Base-by-base conservation (phyloP, 2,113 vertebrate genomes). In the Polyodon spathula region DNA sequence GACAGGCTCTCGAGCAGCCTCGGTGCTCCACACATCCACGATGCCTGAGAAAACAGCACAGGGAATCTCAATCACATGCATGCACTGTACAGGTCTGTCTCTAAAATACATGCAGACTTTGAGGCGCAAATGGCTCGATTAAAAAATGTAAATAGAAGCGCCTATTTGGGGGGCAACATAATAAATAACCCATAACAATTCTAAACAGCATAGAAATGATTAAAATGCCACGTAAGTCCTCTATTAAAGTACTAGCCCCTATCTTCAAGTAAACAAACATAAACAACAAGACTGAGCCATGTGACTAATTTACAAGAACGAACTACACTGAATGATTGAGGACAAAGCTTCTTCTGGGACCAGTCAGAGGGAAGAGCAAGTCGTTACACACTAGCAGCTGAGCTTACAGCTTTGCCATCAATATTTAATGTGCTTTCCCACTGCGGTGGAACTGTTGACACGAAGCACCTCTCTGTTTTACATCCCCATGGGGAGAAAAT, bases 11-110 rank as follows among this genome's bases (percentile, higher is more conserved):
- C 68, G 84, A 1, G 88, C 90, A 0, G 84, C 76, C 75, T 87
- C 81, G 58, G 89, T 83, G 76, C 86, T 94, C 96, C 96, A 98
- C 8, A 97, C 75, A 27, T 93, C 89, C 38, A 98, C 70, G n/a
- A 81, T 84, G 5, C 93, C 96, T 98, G 54, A 79, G 80, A 81
- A 85, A 84, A 81, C 83, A 78, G 68, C 73, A 76, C 83, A 82
- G 27, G 27, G 27, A 27, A 27, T 27, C 27, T 2, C 27, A 3
- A 27, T 27, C 3, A 27, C 27, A 27, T 27, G 27, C 27, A 27
- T 27, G 27, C 27, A 27, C 27, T 27, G 27, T 27, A 27, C 27
- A 27, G 2, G 27, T 27, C 27, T 27, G 27, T 27, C 27, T 27
- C 27, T 2, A 27, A 27, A 27, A 27, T 27, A 27, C 27, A 27